These are phyloP conservation scores for Meteorus colon DNA, from an alignment of 2,888 invertebrate genomes.

Conservation along the genomic window DNA sequence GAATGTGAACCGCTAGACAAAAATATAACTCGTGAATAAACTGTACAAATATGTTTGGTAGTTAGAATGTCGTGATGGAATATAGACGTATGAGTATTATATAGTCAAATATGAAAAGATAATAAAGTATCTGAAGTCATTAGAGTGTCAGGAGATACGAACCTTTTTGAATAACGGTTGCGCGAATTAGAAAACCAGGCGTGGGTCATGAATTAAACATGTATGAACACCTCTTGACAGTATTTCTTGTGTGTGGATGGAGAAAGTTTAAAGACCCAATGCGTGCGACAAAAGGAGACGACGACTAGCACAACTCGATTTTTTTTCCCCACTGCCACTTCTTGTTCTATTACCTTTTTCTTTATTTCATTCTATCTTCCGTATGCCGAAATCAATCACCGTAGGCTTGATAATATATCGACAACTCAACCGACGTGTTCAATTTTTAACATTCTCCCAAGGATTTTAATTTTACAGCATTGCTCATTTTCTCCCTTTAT, in stretches of 20 bases:
- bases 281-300: neutral
- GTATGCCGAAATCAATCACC: neutral
- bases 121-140: conserved; percentile 10
- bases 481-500: neutral
- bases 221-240: conserved; percentile 59
- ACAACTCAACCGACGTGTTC: neutral
- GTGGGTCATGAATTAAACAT: conserved; percentile 70
- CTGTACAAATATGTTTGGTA: neutral
- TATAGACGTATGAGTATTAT: neutral
- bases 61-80: neutral
- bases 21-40: neutral
- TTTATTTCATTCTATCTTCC: neutral
- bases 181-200: conserved; percentile 59
- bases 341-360: neutral
- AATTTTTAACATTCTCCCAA: neutral
- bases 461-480: neutral
- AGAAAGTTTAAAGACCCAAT: conserved; percentile 63
- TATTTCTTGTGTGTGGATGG: conserved; percentile 55
- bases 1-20: neutral
- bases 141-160: conserved; percentile 24
- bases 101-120: conserved; percentile 1
- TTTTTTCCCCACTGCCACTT: neutral
- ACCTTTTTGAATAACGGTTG: conserved; percentile 48
- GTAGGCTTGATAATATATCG: neutral
- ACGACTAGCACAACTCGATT: neutral